A percentile compares a stretch with the other conserved stretches of the same genome.
Conservation (phyloP, 1,140 invertebrate species). For the Lepidurus packardi region DNA sequence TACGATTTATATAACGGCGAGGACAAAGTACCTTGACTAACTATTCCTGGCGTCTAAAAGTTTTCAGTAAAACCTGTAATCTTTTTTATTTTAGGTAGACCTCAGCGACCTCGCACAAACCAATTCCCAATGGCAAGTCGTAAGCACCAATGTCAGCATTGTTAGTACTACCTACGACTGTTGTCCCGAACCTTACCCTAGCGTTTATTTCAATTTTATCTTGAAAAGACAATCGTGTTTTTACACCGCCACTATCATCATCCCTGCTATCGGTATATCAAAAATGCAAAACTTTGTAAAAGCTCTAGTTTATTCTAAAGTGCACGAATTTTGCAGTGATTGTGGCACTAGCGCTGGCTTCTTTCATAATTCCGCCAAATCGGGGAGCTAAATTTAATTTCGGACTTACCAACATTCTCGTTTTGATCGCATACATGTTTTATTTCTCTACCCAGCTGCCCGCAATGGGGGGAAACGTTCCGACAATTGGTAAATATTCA, state of each 20-base stretch:
- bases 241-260: not conserved
- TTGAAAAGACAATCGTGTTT: not conserved
- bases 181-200: not conserved
- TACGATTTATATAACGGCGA: not conserved
- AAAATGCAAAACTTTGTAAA: too few relatives aligned
- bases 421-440: not conserved
- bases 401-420: not conserved
- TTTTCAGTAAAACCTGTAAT: too few relatives aligned
- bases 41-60: not conserved
- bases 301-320: too few relatives aligned
- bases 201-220: not conserved
- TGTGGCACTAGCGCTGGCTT: not conserved
- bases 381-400: not conserved
- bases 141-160: not conserved
- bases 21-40: not conserved
- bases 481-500: not conserved
- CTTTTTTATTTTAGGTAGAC: too few relatives aligned
- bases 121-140: not conserved
- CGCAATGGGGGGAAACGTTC: not conserved
- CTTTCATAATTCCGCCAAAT: not conserved
- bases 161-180: not conserved
- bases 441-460: not conserved
- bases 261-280: not conserved
- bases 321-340: not conserved
- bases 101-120: not conserved